Base-by-base conservation (phyloP, 2,113 vertebrate genomes). In the Pleuronectes platessa region DNA sequence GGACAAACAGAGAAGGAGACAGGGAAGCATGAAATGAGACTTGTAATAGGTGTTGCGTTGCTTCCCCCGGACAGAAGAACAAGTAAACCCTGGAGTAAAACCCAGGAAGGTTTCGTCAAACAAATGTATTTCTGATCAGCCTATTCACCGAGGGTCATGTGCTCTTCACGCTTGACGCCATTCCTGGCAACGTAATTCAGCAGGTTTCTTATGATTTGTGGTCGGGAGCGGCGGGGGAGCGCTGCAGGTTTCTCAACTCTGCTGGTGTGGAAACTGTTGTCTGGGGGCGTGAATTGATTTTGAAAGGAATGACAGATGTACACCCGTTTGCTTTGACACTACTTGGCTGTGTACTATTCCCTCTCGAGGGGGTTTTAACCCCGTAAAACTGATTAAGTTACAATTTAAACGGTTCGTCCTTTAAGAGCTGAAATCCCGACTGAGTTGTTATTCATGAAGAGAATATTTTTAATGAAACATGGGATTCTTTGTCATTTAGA, bases 301-400 rank as follows among this genome's bases (percentile, higher is more conserved):
- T 68, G 47, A 49, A 58, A 79, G 70, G 59, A 83, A 58, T 74
- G 64, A 81, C 81, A 83, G 77, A 77, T 81, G 79, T 64, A 56
- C 37, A 2, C 65, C 35, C 0, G 9, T 55, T 55, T 73, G 69
- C 60, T 75, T 68, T 42, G 3, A 42, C 40, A 42, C 11, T 13
- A 12, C 3, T 40, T 13, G 40, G 40, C 10, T 37, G 40, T 61
- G 21, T 61, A 23, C 95, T 64, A 95, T 63, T 69, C 18, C 53
- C 56, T 56, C 59, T 56, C 76, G 58, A 49, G 37, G 7, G 55
- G 59, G 35, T 56, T 45, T 23, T 26, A 55, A 51, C n/a, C 23
- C 51, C 24, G 14, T 80, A 27, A 61, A 51, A 82, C 11, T 68
- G 47, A 77, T 78, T 18, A 54, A 47, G 42, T 71, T 23, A 17